Evolutionary conservation across 1,140 invertebrate genomes (phyloP).

Genomic region (Akabosia matsudoensis): DNA sequence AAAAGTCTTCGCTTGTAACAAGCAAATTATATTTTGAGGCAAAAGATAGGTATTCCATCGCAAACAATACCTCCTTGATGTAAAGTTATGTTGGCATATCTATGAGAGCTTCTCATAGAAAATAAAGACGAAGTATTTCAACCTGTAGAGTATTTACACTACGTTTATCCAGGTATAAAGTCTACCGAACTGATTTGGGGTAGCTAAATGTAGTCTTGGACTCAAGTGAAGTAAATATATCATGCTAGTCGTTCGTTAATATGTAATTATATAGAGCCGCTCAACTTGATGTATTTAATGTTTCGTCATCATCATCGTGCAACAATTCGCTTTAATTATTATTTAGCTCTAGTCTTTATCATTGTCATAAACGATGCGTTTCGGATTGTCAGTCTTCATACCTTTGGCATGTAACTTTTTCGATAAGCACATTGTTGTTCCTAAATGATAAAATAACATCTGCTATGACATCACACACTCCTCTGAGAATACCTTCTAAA

Average conservation of each 20-base stretch:
- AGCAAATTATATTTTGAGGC: too few species aligned
- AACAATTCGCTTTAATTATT: constrained; percentile 15
- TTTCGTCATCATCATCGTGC: not conserved
- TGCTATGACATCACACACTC: constrained; percentile 15
- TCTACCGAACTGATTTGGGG: too few species aligned
- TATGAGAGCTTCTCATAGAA: too few species aligned
- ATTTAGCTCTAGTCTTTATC: not conserved
- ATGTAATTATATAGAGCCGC: constrained; percentile 7
- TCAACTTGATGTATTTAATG: not conserved
- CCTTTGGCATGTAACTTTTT: constrained; percentile 6
- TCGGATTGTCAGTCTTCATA: not conserved
- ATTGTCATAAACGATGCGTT: not conserved
- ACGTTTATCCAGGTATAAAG: too few species aligned
- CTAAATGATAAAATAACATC: constrained; percentile 7
- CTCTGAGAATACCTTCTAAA: not conserved
- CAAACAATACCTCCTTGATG: too few species aligned
- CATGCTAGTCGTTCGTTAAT: too few species aligned
- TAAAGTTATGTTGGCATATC: too few species aligned
- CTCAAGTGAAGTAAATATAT: too few species aligned
- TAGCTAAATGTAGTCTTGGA: too few species aligned
- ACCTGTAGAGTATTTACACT: too few species aligned
- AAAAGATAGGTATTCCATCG: too few species aligned
- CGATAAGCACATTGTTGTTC: constrained; percentile 12
- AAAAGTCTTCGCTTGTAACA: not conserved
- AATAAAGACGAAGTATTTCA: too few species aligned